These are phyloP conservation scores for Drosophila pseudotakahashii DNA, from an alignment of 2,888 invertebrate species.

Conservation along the genomic window DNA sequence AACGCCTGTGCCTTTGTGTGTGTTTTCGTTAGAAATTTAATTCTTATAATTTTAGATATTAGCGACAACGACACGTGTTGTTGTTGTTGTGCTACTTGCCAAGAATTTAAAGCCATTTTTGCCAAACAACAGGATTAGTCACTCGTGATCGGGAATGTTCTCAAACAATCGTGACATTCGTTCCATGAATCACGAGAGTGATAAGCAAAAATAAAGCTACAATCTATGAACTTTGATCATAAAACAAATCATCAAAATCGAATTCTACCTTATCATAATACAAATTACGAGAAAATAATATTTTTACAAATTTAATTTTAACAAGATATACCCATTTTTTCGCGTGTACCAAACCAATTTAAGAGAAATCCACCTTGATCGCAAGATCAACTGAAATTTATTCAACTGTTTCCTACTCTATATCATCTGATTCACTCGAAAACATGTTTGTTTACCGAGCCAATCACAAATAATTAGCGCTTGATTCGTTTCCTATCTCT, in stretches of 20 bases:
- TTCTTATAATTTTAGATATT: conserved; percentile 47
- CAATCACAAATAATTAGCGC: conserved; percentile 45
- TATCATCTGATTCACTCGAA: conserved; percentile 27
- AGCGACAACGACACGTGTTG: conserved; percentile 41
- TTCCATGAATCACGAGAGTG: conserved; percentile 22
- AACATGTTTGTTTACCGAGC: conserved; percentile 40
- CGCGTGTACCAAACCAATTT: conserved; percentile 14
- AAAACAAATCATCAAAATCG: not conserved
- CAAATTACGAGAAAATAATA: too few relatives aligned
- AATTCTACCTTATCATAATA: too few relatives aligned
- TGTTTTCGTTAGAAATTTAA: conserved; percentile 33
- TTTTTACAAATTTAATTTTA: too few relatives aligned
- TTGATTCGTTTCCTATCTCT: conserved; percentile 10
- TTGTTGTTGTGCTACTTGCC: conserved; percentile 30
- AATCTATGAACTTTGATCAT: conserved; percentile 10
- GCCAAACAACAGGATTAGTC: conserved; percentile 24
- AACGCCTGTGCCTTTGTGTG: conserved; percentile 12
- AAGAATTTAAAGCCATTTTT: conserved; percentile 11
- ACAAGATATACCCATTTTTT: not conserved
- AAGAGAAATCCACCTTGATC: conserved; percentile 19
- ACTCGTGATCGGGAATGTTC: conserved; percentile 31
- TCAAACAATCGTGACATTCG: conserved; percentile 14
- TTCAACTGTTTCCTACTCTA: conserved; percentile 33
- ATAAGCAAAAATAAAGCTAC: conserved; percentile 5
- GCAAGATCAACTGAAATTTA: conserved; percentile 13